These are phyloP conservation scores for Petrolisthes manimaculis DNA, from an alignment of 2,888 invertebrate species.

Conservation along the genomic window DNA sequence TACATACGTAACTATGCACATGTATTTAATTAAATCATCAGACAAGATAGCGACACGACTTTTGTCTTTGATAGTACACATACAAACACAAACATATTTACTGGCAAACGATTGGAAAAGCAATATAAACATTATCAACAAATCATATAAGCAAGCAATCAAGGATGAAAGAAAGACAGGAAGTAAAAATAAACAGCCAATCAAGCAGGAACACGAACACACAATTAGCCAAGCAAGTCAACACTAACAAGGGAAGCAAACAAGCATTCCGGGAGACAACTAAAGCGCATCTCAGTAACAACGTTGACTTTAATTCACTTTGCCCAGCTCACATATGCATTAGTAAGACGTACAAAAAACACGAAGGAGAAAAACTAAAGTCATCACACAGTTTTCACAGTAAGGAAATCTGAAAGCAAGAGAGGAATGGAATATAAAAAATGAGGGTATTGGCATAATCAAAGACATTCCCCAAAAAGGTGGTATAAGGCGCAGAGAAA, in stretches of 20 bases:
- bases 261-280: conserved; percentile 11
- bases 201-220: neutral
- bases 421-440: no score
- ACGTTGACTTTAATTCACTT: conserved; percentile 26
- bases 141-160: no score
- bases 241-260: neutral
- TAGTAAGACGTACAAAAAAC: conserved; percentile 16
- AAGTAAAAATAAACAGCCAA: no score
- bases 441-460: conserved; percentile 6
- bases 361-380: neutral
- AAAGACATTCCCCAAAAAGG: conserved; percentile 13
- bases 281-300: conserved; percentile 8
- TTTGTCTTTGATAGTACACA: no score
- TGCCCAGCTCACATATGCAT: conserved; percentile 19
- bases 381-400: conserved; percentile 13
- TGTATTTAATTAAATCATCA: no score
- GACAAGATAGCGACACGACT: no score
- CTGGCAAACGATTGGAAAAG: no score
- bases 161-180: no score
- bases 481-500: neutral
- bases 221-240: neutral
- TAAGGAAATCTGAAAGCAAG: neutral
- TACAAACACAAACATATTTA: no score
- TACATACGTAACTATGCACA: no score
- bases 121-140: no score